Evolutionary conservation across 1,140 invertebrate species (phyloP), one percentile per base, ranked within the genome.

Genomic region (Odontomachus brunneus): DNA sequence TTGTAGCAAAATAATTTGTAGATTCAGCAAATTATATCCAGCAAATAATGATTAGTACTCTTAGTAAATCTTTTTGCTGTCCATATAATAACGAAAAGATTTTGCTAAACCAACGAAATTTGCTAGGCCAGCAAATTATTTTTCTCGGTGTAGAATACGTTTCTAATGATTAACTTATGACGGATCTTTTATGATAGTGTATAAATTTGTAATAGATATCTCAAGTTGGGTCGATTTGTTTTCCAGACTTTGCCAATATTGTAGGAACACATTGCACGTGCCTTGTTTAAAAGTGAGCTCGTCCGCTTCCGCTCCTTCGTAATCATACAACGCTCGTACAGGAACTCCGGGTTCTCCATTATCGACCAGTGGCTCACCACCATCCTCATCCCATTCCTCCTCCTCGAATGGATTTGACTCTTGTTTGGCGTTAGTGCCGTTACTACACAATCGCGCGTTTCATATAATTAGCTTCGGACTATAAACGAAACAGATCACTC

Each of bases 221-320:
- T 33, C 29, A 33, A 5, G 29, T 33, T 44, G 4, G 9, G 9
- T 44, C 38, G 9, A 11, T 4, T 17, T 19, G 44, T 38, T 1
- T 51, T 15, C 7, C 2, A 65, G 22, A 71, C 17, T 69, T 26
- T 26, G 0, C 3, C 33, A 80, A 73, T 51, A 14, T 5, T 22
- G 66, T 0, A 24, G 49, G 19, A 17, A n/a, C 4, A 1, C 2
- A 26, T 57, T 55, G 1, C 55, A 60, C 29, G 3, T 93, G 99
- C 99, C 99, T 96, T 98, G 97, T 95, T 98, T 97, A 94, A 99
- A 99, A 94, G 96, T 98, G 17, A 99, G 96, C 94, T 99, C 99
- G 94, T 99, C 99, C 86, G 97, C 97, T 95, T 99, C 99, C 1
- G 98, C 98, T 84, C 98, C 98, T 88, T 98, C 97, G 93, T 99